These are phyloP conservation scores for Pollenia angustigena DNA, from an alignment of 2,888 invertebrate genomes.

Conservation along the genomic window DNA sequence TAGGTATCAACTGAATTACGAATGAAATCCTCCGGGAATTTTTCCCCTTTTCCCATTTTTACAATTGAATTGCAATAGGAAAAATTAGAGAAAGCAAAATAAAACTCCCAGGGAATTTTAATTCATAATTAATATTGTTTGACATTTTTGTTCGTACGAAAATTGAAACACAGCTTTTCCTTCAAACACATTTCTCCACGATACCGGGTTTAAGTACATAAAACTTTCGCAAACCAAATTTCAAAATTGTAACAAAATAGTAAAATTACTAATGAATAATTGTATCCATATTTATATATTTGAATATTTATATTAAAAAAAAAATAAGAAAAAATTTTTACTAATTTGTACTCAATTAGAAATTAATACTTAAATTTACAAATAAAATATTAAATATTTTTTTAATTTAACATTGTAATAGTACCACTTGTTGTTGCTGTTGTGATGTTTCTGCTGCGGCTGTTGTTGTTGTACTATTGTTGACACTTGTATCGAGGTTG, in stretches of 20 bases:
- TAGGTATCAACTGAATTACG: no score
- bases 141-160: no score
- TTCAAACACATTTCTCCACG: no score
- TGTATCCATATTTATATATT: constrained; percentile 37
- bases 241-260: constrained; percentile 34
- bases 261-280: constrained; percentile 50
- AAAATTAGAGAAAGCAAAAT: no score
- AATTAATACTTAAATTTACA: constrained; percentile 64
- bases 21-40: no score
- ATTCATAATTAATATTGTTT: no score
- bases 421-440: constrained; percentile 75
- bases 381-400: constrained; percentile 43
- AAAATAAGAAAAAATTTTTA: constrained; percentile 57
- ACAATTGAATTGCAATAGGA: no score
- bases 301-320: constrained; percentile 62
- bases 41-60: no score
- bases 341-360: constrained; percentile 72
- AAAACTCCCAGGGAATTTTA: no score
- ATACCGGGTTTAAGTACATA: constrained; percentile 57
- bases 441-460: constrained; percentile 72
- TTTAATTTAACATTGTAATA: constrained; percentile 75
- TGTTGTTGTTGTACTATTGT: constrained; percentile 67
- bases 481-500: constrained; percentile 35
- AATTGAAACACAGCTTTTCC: background rate
- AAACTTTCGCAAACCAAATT: constrained; percentile 15